phyloP scores from a whole-genome alignment of 2,113 vertebrate species.

The Pluvianellus socialis region DNA sequence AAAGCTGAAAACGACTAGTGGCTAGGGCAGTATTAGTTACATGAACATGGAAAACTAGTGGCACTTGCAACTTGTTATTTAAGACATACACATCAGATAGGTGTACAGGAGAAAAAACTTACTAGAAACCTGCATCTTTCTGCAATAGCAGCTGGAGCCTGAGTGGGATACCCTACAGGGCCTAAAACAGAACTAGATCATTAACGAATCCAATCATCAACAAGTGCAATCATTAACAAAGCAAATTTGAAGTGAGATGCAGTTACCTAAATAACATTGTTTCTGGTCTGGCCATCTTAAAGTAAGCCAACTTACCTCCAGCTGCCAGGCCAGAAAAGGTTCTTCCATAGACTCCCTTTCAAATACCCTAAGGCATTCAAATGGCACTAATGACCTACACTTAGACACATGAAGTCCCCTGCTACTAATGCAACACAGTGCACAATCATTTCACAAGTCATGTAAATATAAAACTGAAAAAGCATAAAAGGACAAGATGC shows the following conservation, averaged over 20 bases:
- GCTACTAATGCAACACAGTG: neutral
- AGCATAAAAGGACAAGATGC: neutral
- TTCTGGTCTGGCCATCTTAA: neutral
- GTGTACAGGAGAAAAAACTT: neutral
- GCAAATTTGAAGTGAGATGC: neutral
- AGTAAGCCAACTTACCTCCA: neutral
- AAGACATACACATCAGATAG: fast-evolving
- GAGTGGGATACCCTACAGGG: neutral
- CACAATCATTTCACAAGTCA: neutral
- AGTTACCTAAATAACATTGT: neutral
- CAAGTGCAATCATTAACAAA: neutral
- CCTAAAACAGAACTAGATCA: neutral
- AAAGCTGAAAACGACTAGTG: neutral
- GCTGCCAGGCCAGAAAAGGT: neutral
- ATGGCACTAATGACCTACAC: neutral
- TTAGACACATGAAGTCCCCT: neutral
- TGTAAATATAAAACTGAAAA: neutral
- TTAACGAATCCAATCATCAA: neutral
- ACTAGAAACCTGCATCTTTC: neutral
- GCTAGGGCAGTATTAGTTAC: neutral
- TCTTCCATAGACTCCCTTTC: neutral
- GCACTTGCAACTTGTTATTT: neutral
- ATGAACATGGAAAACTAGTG: neutral
- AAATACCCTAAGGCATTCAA: neutral
- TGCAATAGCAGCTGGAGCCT: neutral